Percentiles rank a stretch among this genome's conserved stretches.
These are phyloP conservation scores for Microcebus jonahi DNA, from an alignment of 2,113 vertebrate species.

Conservation along the genomic window DNA sequence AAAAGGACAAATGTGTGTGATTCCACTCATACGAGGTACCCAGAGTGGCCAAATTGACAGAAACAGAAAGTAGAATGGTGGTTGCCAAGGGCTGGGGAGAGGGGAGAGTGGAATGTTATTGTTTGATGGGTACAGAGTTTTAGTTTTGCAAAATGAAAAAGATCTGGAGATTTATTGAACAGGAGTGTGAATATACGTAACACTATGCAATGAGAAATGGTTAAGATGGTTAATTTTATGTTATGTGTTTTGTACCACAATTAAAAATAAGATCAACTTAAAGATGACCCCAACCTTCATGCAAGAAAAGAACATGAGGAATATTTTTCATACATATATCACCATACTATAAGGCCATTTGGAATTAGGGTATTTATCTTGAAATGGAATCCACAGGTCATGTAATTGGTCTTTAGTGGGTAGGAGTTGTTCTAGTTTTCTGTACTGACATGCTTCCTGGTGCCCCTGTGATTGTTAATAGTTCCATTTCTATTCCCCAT, in stretches of 20 bases:
- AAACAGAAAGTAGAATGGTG: neutral
- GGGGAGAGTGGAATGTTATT: neutral
- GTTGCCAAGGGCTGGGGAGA: neutral
- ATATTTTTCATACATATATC: neutral
- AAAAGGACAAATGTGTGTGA: neutral
- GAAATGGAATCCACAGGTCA: neutral
- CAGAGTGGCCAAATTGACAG: neutral
- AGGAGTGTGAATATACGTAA: neutral
- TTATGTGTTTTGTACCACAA: neutral
- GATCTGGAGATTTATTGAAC: neutral
- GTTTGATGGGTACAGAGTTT: neutral
- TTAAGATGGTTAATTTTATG: neutral
- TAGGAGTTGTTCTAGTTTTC: neutral
- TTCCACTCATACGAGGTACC: neutral
- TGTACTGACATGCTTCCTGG: neutral
- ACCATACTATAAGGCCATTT: neutral
- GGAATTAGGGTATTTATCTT: neutral
- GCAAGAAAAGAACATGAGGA: neutral
- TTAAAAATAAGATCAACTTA: neutral
- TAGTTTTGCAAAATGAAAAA: neutral
- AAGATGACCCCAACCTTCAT: neutral
- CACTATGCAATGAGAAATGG: neutral
- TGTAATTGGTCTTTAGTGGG: neutral
- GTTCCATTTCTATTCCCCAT: neutral
- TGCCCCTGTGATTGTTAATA: neutral